Percentiles rank a stretch among this genome's conserved stretches.
phyloP scores from a whole-genome alignment of 2,888 invertebrate genomes.

The Netelia fuscicornis region DNA sequence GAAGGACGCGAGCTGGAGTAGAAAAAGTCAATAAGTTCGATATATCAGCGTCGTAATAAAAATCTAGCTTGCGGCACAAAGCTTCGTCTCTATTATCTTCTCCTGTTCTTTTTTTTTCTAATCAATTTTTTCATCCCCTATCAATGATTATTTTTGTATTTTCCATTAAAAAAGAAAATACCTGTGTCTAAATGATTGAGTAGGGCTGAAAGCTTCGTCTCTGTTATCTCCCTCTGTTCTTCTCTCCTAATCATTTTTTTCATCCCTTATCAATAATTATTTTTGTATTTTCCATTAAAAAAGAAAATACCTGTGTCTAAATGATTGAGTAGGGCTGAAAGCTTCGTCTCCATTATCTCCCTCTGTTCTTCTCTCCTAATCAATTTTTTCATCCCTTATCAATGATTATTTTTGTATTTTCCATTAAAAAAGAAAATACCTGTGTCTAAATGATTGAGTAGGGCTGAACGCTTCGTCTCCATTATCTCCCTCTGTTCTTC shows the following conservation, averaged over 20 bases:
- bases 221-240: background rate
- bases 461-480: background rate
- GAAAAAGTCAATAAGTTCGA: background rate
- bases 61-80: background rate
- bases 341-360: background rate
- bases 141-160: background rate
- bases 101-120: background rate
- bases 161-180: background rate
- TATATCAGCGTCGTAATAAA: background rate
- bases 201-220: background rate
- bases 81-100: background rate
- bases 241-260: background rate
- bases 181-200: background rate
- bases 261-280: background rate
- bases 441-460: background rate
- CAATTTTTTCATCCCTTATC: background rate
- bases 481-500: background rate
- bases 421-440: background rate
- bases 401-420: background rate
- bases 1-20: background rate
- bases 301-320: background rate
- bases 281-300: background rate
- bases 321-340: background rate
- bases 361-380: background rate
- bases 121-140: background rate